Evolutionary conservation across 2,797 vertebrate genomes (phyloP).

Genomic region (Phalloptychus januarius): DNA sequence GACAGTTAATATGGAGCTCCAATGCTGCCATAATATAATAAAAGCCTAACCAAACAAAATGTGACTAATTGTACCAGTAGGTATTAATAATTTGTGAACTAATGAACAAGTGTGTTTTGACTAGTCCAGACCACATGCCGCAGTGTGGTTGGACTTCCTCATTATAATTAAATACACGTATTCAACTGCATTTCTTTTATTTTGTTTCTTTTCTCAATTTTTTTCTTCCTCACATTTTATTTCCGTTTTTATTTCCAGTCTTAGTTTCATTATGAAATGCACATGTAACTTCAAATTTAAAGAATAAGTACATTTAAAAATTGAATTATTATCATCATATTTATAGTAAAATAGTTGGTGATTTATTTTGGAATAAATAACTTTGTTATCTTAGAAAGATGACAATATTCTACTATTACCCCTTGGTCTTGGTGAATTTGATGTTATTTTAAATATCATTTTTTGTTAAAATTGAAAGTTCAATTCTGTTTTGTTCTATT

Average conservation of each 20-base stretch:
- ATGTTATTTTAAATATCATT: not conserved
- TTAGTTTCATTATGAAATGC: not conserved
- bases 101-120: not conserved
- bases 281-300: not conserved
- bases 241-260: not conserved
- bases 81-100: not conserved
- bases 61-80: not conserved
- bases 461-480: not conserved
- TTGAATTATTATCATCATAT: not conserved
- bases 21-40: not conserved
- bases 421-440: not conserved
- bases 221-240: not conserved
- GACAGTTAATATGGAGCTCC: not conserved
- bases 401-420: not conserved
- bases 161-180: not conserved
- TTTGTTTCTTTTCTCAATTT: not conserved
- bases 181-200: not conserved
- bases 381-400: too few species aligned
- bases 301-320: not conserved
- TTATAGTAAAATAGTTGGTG: too few species aligned
- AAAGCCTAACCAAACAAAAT: not conserved
- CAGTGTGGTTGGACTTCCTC: not conserved
- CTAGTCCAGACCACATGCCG: not conserved
- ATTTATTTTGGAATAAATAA: too few species aligned
- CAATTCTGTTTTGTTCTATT: not conserved